Evolutionary conservation across 2,113 vertebrate species (phyloP).

Genomic region (Oncorhynchus masou): DNA sequence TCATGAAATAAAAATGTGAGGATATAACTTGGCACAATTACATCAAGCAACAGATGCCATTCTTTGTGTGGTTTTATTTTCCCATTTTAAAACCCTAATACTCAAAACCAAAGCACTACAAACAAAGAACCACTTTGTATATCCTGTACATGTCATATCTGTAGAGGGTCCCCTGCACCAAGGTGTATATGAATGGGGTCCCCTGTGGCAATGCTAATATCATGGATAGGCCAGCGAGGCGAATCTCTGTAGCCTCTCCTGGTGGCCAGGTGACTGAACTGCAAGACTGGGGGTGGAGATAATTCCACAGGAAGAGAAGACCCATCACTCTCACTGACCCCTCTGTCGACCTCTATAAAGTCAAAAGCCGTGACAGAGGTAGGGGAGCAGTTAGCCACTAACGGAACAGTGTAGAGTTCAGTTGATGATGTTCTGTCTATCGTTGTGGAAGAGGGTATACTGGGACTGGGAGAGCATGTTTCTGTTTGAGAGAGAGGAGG

Average conservation of each 20-base stretch:
- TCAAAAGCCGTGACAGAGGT: background rate
- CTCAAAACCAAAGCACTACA: no score
- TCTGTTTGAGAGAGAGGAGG: background rate
- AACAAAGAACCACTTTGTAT: no score
- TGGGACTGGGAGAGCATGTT: background rate
- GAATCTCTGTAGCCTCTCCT: constrained; percentile 51
- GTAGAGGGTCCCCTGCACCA: constrained; percentile 19
- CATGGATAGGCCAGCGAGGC: constrained; percentile 47
- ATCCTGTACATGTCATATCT: background rate
- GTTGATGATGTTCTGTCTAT: background rate
- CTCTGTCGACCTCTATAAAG: constrained; percentile 15
- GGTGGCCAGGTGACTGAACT: constrained; percentile 14
- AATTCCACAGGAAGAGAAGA: constrained; percentile 12
- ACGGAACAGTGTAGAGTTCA: background rate
- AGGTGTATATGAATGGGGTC: no score
- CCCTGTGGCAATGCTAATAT: constrained; percentile 40
- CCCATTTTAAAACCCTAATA: background rate
- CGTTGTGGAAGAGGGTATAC: background rate
- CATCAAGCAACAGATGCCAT: background rate
- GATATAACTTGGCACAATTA: background rate
- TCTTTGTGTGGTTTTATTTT: background rate
- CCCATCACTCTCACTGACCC: background rate
- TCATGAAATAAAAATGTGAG: background rate
- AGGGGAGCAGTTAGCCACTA: background rate
- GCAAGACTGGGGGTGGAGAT: constrained; percentile 22